A percentile compares a stretch with the other conserved stretches of the same genome.
phyloP scores from a whole-genome alignment of 2,888 invertebrate genomes.

The Tachina fera region DNA sequence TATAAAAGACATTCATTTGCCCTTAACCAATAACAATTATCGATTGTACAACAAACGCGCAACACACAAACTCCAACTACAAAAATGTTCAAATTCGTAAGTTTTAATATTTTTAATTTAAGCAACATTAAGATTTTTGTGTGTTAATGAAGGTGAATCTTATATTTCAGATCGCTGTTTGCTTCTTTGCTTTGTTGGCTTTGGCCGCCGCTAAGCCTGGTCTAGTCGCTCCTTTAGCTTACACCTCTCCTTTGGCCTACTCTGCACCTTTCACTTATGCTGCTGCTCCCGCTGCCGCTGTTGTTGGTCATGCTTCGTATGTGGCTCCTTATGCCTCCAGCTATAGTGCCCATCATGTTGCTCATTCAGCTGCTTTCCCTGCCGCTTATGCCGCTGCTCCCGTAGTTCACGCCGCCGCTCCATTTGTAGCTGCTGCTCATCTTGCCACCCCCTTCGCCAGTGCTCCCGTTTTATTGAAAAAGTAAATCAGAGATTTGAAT shows the following conservation, averaged over 20 bases:
- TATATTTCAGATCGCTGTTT: slow-evolving; percentile 74
- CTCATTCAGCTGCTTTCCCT: slow-evolving; percentile 79
- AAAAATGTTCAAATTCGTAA: slow-evolving; percentile 79
- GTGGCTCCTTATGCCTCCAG: slow-evolving; percentile 79
- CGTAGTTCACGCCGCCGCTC: slow-evolving; percentile 34
- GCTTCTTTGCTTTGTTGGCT: slow-evolving; percentile 78
- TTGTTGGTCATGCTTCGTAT: slow-evolving; percentile 79
- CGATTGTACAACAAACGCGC: slow-evolving; percentile 21
- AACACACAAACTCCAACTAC: slow-evolving; percentile 58
- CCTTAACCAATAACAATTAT: slow-evolving; percentile 26
- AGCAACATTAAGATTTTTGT: background rate
- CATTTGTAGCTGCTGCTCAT: slow-evolving; percentile 45
- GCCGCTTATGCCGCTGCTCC: slow-evolving; percentile 75
- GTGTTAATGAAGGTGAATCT: background rate
- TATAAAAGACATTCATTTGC: slow-evolving; percentile 40
- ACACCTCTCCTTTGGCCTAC: slow-evolving; percentile 65
- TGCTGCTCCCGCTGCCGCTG: slow-evolving; percentile 74
- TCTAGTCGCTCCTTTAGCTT: slow-evolving; percentile 72
- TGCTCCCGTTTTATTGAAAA: slow-evolving; percentile 57
- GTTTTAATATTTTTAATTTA: slow-evolving; percentile 60
- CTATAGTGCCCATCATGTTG: slow-evolving; percentile 77
- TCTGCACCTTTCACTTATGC: slow-evolving; percentile 65
- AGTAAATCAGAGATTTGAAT: slow-evolving; percentile 45
- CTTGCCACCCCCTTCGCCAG: slow-evolving; percentile 63
- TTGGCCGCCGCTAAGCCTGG: slow-evolving; percentile 67